Percentiles rank a stretch among this genome's conserved stretches.
Conservation (phyloP, 37 sponge, comb jelly and placozoan genomes). For the Tethya wilhelma region DNA sequence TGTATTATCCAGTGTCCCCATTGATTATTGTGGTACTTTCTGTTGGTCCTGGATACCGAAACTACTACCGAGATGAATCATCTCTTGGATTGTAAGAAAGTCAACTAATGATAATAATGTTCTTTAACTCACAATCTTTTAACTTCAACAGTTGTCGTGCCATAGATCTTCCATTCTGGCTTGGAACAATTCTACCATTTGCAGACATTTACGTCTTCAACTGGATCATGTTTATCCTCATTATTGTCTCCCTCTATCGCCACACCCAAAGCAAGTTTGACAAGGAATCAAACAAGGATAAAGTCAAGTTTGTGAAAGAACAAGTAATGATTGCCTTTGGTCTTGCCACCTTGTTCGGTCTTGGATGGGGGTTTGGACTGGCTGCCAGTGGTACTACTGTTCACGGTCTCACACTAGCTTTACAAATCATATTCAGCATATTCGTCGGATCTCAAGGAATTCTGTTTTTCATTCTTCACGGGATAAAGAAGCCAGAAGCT, state of each 20-base stretch:
- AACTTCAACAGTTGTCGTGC: slow-evolving; percentile 29
- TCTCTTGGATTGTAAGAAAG: slow-evolving; percentile 15
- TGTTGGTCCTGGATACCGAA: slow-evolving; percentile 3
- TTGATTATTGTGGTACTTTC: slow-evolving; percentile 11
- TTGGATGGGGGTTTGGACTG: too few relatives aligned
- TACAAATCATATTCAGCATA: neutral
- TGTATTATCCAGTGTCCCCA: slow-evolving; percentile 14
- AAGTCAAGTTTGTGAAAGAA: too few relatives aligned
- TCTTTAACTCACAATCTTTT: neutral
- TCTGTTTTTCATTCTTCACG: slow-evolving; percentile 3
- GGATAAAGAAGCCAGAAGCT: slow-evolving; percentile 6
- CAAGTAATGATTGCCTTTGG: too few relatives aligned
- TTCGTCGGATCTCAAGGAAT: slow-evolving; percentile 10
- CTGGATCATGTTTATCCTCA: too few relatives aligned
- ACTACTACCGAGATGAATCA: neutral
- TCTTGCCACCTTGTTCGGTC: too few relatives aligned
- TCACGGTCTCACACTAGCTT: too few relatives aligned
- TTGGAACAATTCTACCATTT: too few relatives aligned
- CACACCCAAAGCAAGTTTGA: too few relatives aligned
- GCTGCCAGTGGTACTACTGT: too few relatives aligned
- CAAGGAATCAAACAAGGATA: too few relatives aligned
- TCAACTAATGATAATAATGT: neutral
- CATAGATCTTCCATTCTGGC: slow-evolving; percentile 1
- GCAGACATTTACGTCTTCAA: slow-evolving; percentile 22
- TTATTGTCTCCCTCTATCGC: too few relatives aligned